phyloP scores from a whole-genome alignment of 2,888 invertebrate species.

The Nesidiocoris tenuis region DNA sequence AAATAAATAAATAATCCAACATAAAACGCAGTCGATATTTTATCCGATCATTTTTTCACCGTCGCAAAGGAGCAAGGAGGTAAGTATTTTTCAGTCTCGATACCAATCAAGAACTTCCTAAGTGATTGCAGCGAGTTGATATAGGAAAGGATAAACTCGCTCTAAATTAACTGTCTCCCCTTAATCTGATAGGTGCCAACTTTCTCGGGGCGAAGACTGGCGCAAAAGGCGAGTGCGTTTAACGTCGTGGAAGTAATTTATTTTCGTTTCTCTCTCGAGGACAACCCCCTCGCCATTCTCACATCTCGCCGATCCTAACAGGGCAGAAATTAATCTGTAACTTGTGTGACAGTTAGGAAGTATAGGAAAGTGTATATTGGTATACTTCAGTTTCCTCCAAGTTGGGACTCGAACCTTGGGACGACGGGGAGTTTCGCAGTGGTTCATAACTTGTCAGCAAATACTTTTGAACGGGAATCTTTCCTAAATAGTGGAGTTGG shows the following conservation, averaged over 20 bases:
- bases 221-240: not conserved
- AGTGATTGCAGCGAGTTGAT: not conserved
- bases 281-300: not conserved
- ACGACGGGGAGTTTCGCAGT: no score
- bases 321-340: conserved; percentile 38
- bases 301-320: conserved; percentile 6
- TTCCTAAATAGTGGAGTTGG: no score
- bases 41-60: no score
- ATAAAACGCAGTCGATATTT: no score
- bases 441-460: no score
- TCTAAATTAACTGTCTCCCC: conserved; percentile 18
- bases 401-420: no score
- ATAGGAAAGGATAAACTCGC: not conserved
- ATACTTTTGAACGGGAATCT: no score
- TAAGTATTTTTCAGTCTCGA: no score
- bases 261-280: conserved; percentile 21
- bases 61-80: no score
- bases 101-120: not conserved
- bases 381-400: no score
- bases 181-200: conserved; percentile 27
- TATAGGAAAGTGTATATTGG: not conserved
- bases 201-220: conserved; percentile 1
- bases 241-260: conserved; percentile 23
- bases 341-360: conserved; percentile 37
- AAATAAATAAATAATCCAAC: no score